A percentile compares a stretch with the other conserved stretches of the same genome.
Conservation (phyloP, 2,113 vertebrate genomes). For the Datnioides undecimradiatus region DNA sequence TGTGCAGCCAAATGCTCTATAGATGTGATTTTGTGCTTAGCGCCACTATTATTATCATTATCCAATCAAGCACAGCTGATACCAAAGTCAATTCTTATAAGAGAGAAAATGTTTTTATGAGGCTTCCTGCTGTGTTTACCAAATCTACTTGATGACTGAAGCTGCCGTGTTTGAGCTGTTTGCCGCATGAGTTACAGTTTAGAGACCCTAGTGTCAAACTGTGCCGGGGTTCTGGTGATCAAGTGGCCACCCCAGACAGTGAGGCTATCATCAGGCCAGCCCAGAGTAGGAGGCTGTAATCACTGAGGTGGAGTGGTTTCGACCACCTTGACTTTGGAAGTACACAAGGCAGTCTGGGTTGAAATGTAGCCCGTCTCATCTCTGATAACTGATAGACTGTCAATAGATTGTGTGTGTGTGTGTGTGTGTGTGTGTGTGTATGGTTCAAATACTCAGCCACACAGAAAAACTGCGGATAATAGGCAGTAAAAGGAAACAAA, state of each 20-base stretch:
- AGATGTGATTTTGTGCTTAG: not conserved
- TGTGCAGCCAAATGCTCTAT: not conserved
- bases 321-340: not conserved
- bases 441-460: too few species aligned
- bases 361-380: not conserved
- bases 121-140: not conserved
- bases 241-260: constrained; percentile 2
- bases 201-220: not conserved
- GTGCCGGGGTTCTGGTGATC: not conserved
- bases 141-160: not conserved
- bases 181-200: not conserved
- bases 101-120: not conserved
- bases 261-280: constrained; percentile 6
- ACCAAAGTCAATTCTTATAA: not conserved
- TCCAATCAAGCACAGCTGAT: not conserved
- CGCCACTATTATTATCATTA: not conserved
- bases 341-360: not conserved
- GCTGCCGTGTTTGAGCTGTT: not conserved
- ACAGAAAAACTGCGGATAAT: not conserved
- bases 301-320: not conserved
- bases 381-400: too few species aligned
- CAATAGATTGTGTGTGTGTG: too few species aligned
- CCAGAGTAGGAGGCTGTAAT: not conserved
- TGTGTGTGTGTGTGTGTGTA: too few species aligned
- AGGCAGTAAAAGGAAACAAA: not conserved